These are phyloP conservation scores for Xylocopa sonorina DNA, from an alignment of 1,140 invertebrate genomes.

Conservation along the genomic window DNA sequence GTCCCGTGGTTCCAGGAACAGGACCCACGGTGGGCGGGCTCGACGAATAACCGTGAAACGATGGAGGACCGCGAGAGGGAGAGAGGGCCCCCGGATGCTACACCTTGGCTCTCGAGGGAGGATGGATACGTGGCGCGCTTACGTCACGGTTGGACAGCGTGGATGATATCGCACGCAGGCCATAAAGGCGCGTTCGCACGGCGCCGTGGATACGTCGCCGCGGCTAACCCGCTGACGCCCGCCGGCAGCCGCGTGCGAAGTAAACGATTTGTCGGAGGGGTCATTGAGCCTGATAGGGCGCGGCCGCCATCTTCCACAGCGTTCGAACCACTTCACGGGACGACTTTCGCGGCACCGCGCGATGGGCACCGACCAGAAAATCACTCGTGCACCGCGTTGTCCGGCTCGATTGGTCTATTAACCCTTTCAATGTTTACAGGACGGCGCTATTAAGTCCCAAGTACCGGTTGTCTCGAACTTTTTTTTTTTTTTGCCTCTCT, in stretches of 20 bases:
- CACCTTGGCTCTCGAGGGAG: conserved; percentile 23
- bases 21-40: neutral
- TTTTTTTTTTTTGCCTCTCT: too few species aligned
- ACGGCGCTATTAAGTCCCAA: too few species aligned
- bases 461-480: too few species aligned
- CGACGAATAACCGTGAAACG: neutral
- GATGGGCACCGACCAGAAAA: conserved; percentile 18
- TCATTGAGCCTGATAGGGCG: conserved; percentile 77
- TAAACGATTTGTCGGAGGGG: conserved; percentile 76
- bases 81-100: conserved; percentile 5
- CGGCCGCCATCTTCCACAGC: conserved; percentile 74
- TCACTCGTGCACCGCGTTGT: neutral
- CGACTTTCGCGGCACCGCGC: conserved; percentile 45
- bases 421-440: too few species aligned
- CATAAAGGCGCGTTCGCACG: conserved; percentile 64
- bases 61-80: neutral
- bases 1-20: too few species aligned
- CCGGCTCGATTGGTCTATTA: conserved; percentile 15
- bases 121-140: conserved; percentile 47
- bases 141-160: conserved; percentile 54
- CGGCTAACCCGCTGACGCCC: conserved; percentile 48
- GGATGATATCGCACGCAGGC: conserved; percentile 50
- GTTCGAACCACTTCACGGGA: conserved; percentile 66
- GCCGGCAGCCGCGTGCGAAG: conserved; percentile 59
- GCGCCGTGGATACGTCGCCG: conserved; percentile 49